These are phyloP conservation scores for Sarcophaga carnaria DNA, from an alignment of 2,888 invertebrate genomes.

Conservation along the genomic window DNA sequence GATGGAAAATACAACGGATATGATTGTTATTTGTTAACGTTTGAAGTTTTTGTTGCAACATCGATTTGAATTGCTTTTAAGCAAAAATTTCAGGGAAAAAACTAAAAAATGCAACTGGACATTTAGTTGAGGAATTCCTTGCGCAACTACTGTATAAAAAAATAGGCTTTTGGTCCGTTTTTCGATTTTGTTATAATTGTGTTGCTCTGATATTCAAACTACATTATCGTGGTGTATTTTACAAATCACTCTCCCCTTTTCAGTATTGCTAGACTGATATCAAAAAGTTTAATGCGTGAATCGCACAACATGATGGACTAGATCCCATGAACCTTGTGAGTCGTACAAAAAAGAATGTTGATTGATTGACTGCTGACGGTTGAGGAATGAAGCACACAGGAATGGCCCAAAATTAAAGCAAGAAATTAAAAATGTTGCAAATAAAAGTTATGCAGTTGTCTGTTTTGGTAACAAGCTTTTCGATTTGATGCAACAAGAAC, in stretches of 20 bases:
- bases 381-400: constrained; percentile 9
- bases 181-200: too few species aligned
- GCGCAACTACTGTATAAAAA: not conserved
- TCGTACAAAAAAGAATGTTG: not conserved
- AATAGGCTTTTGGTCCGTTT: not conserved
- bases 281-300: constrained; percentile 34
- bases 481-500: constrained; percentile 43
- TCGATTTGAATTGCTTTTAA: not conserved
- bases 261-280: constrained; percentile 14
- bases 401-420: constrained; percentile 34
- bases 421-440: constrained; percentile 47
- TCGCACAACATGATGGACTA: constrained; percentile 33
- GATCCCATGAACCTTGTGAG: constrained; percentile 7
- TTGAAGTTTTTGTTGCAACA: not conserved
- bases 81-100: not conserved
- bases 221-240: constrained; percentile 25
- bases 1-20: constrained; percentile 22
- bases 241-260: not conserved
- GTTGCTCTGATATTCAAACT: constrained; percentile 5
- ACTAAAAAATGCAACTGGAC: constrained; percentile 1
- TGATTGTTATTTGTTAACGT: constrained; percentile 26
- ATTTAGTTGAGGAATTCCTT: not conserved
- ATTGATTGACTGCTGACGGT: constrained; percentile 6
- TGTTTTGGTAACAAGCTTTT: constrained; percentile 66
- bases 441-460: constrained; percentile 60